Base-by-base conservation (phyloP, 2,797 vertebrate genomes). In the Philypnodon macrostomus region DNA sequence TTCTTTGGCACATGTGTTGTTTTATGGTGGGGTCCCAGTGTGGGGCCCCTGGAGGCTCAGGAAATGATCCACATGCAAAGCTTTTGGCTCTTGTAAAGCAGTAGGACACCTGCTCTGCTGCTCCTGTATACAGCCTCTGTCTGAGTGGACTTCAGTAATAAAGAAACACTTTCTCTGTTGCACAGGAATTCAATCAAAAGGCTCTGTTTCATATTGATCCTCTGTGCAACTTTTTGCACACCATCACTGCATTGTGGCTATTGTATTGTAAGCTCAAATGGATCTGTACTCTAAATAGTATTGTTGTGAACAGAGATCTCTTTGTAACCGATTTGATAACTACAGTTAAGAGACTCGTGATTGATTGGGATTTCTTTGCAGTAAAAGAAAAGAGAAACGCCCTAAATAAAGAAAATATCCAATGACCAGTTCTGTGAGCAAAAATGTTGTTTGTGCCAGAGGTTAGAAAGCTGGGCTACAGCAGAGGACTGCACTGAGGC, bases 31-130 rank as follows among this genome's bases (percentile, higher is more conserved):
- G 36, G 64, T 79, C 51, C 54, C 63, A 59, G 70, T 63, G 67
- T 64, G 75, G 63, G 70, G 64, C 48, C 64, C 74, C 67, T 75
- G 41, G 53, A 75, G 69, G 63, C 62, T 52, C 67, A 84, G 84
- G 85, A 88, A 90, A 83, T 64, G 71, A 85, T 85, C 77, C 80
- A 81, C 82, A 85, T 83, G 75, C 74, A 66, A 69, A 75, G 76
- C 81, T 85, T 72, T 73, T 84, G 77, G 77, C 81, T 69, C 73
- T 80, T 60, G 27, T 88, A 86, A 84, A 80, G 47, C 79, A 86
- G 81, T 75, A 65, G 79, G 84, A 73, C 73, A 63, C 66, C 75
- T 78, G 77, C 69, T 68, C 75, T 62, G 53, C 65, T 75, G 71
- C 80, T 84, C 63, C 80, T 47, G 68, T 71, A n/a, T n/a, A 62